These are phyloP conservation scores for Neomorphus geoffroyi DNA, from an alignment of 2,797 vertebrate species.

Conservation along the genomic window DNA sequence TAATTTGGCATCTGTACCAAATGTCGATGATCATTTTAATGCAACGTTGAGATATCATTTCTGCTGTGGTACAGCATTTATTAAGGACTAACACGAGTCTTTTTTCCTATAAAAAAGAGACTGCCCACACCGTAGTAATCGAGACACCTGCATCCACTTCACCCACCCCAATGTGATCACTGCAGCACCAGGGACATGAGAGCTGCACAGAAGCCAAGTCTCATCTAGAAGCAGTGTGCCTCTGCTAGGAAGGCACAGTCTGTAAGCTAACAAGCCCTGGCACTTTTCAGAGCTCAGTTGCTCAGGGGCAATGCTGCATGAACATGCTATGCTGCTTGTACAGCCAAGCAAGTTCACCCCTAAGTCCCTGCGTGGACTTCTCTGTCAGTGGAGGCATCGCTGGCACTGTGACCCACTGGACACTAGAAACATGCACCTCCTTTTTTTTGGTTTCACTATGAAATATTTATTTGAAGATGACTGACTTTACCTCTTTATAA, in stretches of 20 bases:
- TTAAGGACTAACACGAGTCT: neutral
- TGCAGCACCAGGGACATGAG: neutral
- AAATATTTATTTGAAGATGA: neutral
- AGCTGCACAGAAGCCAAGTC: neutral
- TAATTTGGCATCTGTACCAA: neutral
- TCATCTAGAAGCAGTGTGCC: neutral
- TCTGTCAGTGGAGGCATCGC: neutral
- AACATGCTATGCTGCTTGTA: neutral
- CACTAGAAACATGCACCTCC: neutral
- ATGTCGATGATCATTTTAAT: neutral
- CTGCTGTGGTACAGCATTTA: neutral
- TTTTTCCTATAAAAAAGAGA: neutral
- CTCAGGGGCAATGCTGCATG: neutral
- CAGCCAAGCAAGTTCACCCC: neutral
- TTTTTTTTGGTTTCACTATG: neutral
- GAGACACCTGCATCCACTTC: slow-evolving; percentile 1
- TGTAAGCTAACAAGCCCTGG: neutral
- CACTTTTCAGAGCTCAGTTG: neutral
- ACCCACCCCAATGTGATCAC: neutral
- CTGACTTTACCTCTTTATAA: neutral
- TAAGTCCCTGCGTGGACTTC: neutral
- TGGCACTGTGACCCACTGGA: neutral
- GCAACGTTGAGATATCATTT: neutral
- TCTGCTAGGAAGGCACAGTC: neutral
- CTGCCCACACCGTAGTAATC: neutral